These are phyloP conservation scores for Mormoops blainvillei DNA, from an alignment of 2,113 vertebrate genomes.

Conservation along the genomic window DNA sequence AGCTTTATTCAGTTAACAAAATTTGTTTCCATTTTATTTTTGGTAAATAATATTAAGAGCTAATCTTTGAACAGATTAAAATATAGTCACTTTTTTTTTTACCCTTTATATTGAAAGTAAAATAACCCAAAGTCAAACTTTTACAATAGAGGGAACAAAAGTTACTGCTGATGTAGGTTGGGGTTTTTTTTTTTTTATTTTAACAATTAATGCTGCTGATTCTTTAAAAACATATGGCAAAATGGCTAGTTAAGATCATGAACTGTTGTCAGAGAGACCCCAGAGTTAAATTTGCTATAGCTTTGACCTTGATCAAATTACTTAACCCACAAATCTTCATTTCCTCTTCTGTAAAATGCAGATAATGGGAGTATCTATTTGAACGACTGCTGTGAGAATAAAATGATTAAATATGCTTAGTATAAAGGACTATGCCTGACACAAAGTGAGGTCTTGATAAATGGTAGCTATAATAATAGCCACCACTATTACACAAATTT, in stretches of 20 bases:
- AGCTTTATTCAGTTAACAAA: background rate
- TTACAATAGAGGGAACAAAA: background rate
- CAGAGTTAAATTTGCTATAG: background rate
- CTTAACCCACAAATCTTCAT: background rate
- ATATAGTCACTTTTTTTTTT: background rate
- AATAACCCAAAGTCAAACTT: background rate
- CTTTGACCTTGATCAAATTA: background rate
- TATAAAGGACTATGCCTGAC: background rate
- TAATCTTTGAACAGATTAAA: background rate
- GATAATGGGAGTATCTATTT: background rate
- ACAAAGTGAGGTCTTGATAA: background rate
- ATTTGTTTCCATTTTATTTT: constrained; percentile 17
- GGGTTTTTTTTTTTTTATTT: background rate
- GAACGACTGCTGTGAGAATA: background rate
- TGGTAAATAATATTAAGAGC: background rate
- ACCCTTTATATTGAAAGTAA: background rate
- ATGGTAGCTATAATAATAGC: background rate
- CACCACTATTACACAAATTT: background rate
- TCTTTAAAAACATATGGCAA: background rate
- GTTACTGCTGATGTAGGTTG: background rate
- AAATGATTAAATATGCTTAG: background rate
- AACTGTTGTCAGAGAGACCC: background rate
- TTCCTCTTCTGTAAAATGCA: background rate
- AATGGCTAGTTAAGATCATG: background rate
- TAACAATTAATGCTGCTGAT: background rate